Evolutionary conservation across 2,113 vertebrate genomes (phyloP).

Genomic region (Centropus unirufus): DNA sequence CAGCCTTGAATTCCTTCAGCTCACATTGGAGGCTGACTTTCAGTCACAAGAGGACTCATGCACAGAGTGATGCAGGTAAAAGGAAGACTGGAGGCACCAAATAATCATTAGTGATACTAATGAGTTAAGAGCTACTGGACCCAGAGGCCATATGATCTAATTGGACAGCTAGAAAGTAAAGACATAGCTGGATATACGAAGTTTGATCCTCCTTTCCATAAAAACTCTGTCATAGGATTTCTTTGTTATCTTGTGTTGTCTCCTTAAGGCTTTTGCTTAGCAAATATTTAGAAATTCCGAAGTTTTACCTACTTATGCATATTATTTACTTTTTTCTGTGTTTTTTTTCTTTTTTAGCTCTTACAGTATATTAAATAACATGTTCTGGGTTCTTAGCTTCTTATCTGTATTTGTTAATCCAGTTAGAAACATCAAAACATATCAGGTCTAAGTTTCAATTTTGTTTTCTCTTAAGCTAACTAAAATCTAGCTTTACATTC

Average conservation of each 20-base stretch:
- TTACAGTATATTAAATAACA: not conserved
- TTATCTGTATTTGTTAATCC: not conserved
- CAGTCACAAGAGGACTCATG: not conserved
- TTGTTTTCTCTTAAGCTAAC: not conserved
- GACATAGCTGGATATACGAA: not conserved
- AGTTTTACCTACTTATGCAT: not conserved
- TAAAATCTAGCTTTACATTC: not conserved
- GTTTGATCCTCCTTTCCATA: not conserved
- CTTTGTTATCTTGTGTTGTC: not conserved
- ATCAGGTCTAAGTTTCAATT: not conserved
- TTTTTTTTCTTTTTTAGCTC: not conserved
- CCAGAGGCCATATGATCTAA: not conserved
- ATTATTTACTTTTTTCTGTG: not conserved
- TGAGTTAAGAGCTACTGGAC: not conserved
- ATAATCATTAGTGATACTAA: not conserved
- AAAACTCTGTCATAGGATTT: not conserved
- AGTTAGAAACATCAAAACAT: not conserved
- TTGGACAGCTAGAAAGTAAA: not conserved
- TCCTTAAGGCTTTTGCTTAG: not conserved
- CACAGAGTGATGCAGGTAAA: not conserved
- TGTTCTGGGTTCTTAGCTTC: not conserved
- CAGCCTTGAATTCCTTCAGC: not conserved
- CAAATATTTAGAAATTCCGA: not conserved
- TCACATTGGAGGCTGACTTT: not conserved
- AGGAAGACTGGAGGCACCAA: not conserved